Evolutionary conservation across 2,888 invertebrate species (phyloP).

Genomic region (Macrosiphum euphorbiae): DNA sequence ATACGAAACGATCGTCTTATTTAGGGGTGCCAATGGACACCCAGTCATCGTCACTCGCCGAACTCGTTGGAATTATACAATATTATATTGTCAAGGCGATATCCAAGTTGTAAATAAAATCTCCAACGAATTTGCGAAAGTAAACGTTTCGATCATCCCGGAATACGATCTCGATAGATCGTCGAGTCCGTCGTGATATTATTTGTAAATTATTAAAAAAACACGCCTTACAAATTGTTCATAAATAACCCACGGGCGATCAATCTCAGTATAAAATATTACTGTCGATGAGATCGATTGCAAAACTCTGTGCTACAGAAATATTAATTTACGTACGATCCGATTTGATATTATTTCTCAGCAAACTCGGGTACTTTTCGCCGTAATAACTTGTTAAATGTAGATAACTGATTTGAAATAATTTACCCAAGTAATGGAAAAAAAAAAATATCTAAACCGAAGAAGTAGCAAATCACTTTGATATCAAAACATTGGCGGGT

Average conservation of each 20-base stretch:
- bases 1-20: background rate
- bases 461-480: background rate
- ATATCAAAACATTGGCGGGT: background rate
- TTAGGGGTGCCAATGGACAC: background rate
- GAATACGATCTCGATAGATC: too few species aligned
- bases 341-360: background rate
- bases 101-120: background rate
- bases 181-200: too few species aligned
- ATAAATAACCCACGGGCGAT: background rate
- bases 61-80: background rate
- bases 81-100: background rate
- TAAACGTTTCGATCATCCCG: background rate
- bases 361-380: background rate
- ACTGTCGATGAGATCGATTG: background rate
- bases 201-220: background rate
- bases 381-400: background rate
- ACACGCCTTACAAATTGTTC: fast-evolving
- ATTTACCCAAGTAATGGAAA: background rate
- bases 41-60: background rate
- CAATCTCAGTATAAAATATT: background rate
- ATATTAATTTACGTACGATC: background rate
- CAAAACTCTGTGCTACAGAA: background rate
- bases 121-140: background rate
- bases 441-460: background rate
- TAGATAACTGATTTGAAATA: background rate